phyloP scores from a whole-genome alignment of 1,140 invertebrate genomes.

The Dendroctonus valens region DNA sequence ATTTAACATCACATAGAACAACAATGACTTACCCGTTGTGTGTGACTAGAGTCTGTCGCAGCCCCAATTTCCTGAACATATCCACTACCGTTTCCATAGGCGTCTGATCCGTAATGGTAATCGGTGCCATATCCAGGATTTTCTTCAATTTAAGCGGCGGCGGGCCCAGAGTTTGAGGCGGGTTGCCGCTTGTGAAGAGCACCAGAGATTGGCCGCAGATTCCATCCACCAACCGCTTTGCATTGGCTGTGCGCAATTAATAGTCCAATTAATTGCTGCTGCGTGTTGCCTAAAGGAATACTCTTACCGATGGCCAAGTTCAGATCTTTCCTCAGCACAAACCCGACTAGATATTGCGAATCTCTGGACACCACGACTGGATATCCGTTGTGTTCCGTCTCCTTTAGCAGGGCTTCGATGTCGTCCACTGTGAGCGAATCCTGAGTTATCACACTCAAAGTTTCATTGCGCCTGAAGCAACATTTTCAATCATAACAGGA shows the following conservation, averaged over 20 bases:
- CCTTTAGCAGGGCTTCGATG: conserved; percentile 86
- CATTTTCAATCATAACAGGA: not conserved
- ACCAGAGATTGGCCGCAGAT: conserved; percentile 85
- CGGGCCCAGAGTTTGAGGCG: conserved; percentile 63
- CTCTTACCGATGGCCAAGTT: conserved; percentile 82
- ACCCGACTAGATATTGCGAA: conserved; percentile 96
- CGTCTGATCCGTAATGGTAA: conserved; percentile 98
- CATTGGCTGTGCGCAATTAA: conserved; percentile 72
- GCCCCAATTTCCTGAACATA: conserved; percentile 98
- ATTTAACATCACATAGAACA: no score
- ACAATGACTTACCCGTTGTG: conserved; percentile 88
- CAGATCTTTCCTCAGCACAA: conserved; percentile 92
- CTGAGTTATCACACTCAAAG: conserved; percentile 88
- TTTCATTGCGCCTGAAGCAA: conserved; percentile 75
- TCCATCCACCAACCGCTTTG: conserved; percentile 83
- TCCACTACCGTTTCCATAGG: conserved; percentile 99
- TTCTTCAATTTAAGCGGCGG: conserved; percentile 85
- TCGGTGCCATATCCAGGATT: conserved; percentile 97
- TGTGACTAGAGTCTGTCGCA: conserved; percentile 95
- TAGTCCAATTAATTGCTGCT: not conserved
- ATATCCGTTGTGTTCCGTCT: conserved; percentile 97
- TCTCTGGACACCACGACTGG: conserved; percentile 96
- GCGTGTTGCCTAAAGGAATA: conserved; percentile 8
- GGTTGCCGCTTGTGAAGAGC: conserved; percentile 71
- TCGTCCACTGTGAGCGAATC: conserved; percentile 97